Evolutionary conservation across 2,888 invertebrate genomes (phyloP).

Genomic region (Lucinisca nassula): DNA sequence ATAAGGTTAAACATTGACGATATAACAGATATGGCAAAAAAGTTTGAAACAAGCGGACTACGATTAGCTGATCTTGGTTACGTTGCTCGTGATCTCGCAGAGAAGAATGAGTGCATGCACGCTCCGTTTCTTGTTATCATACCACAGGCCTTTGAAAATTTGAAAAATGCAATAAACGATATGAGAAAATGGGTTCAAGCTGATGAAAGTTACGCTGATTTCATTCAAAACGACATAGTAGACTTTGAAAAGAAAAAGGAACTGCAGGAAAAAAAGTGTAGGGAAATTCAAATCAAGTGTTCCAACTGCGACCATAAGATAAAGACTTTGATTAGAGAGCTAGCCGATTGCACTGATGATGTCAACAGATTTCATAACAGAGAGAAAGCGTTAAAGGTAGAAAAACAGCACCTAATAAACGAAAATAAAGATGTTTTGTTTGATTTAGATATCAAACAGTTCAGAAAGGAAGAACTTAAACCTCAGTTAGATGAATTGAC

Average conservation of each 20-base stretch:
- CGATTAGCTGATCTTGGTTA: slow-evolving; percentile 77
- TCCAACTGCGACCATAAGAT: slow-evolving; percentile 79
- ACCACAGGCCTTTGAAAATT: slow-evolving; percentile 81
- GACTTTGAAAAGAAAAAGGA: slow-evolving; percentile 78
- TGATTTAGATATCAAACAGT: slow-evolving; percentile 80
- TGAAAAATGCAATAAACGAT: slow-evolving; percentile 71
- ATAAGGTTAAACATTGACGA: slow-evolving; percentile 76
- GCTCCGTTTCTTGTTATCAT: slow-evolving; percentile 81
- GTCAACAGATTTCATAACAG: slow-evolving; percentile 75
- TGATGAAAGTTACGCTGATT: slow-evolving; percentile 80
- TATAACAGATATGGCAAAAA: slow-evolving; percentile 78
- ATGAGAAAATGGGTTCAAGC: slow-evolving; percentile 81
- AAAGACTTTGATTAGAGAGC: slow-evolving; percentile 72
- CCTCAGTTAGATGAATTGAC: slow-evolving; percentile 43
- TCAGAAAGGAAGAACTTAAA: slow-evolving; percentile 70
- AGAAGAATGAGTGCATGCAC: slow-evolving; percentile 77
- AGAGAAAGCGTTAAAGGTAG: slow-evolving; percentile 71
- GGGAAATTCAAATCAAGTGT: slow-evolving; percentile 75
- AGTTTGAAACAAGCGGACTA: slow-evolving; percentile 80
- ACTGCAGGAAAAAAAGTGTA: slow-evolving; percentile 54
- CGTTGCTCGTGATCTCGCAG: slow-evolving; percentile 77
- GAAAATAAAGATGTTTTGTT: slow-evolving; percentile 78
- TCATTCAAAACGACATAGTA: slow-evolving; percentile 77
- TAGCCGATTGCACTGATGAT: slow-evolving; percentile 72
- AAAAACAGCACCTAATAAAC: slow-evolving; percentile 70